Evolutionary conservation across 2,113 vertebrate species (phyloP).

Genomic region (Entelurus aequoreus): DNA sequence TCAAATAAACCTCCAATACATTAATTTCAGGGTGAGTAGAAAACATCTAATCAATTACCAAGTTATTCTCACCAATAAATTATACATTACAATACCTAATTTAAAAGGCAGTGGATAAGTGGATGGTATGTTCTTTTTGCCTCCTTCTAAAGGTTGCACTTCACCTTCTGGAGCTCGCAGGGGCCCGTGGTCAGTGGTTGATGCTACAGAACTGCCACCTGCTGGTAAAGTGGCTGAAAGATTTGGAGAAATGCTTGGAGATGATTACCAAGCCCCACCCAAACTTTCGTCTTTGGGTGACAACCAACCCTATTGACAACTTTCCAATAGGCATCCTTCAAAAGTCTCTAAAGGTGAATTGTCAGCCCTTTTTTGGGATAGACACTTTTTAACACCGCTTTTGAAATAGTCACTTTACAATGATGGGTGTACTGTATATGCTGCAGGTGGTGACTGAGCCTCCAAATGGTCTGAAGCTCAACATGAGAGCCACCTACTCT

Average conservation of each 20-base stretch:
- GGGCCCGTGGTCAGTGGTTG: conserved; percentile 83
- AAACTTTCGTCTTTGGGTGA: conserved; percentile 94
- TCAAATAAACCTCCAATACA: too few relatives aligned
- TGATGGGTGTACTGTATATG: neutral
- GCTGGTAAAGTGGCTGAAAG: conserved; percentile 86
- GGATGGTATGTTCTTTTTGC: neutral
- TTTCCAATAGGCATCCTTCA: conserved; percentile 94
- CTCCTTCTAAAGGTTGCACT: conserved; percentile 76
- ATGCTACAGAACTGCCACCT: conserved; percentile 97
- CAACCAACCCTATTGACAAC: conserved; percentile 85
- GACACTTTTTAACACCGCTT: too few relatives aligned
- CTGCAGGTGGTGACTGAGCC: conserved; percentile 91
- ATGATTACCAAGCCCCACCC: conserved; percentile 80
- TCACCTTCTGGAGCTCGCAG: conserved; percentile 80
- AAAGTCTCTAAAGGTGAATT: conserved; percentile 86
- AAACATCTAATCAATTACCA: too few relatives aligned
- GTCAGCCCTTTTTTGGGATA: neutral
- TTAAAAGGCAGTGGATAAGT: neutral
- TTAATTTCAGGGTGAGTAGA: too few relatives aligned
- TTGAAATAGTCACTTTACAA: too few relatives aligned
- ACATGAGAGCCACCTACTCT: conserved; percentile 90
- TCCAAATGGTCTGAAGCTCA: conserved; percentile 91
- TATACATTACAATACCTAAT: too few relatives aligned
- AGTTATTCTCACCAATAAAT: too few relatives aligned
- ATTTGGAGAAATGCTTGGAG: conserved; percentile 88